Evolutionary conservation across 2,113 vertebrate genomes (phyloP).

Genomic region (Cranoglanis bouderius): DNA sequence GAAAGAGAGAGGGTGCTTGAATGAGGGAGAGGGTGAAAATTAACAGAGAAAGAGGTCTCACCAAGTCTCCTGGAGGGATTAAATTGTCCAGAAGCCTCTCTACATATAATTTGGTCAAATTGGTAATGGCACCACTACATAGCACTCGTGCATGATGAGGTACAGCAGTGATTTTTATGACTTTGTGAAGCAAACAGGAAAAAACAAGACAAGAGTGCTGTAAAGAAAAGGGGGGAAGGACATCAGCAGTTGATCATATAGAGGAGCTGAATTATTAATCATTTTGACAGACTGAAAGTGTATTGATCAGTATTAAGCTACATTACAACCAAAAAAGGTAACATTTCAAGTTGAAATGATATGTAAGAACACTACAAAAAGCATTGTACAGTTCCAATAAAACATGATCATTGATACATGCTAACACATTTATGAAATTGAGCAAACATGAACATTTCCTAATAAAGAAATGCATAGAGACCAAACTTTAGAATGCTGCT

Average conservation of each 20-base stretch:
- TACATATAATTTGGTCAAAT: slow-evolving; percentile 76
- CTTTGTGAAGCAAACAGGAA: slow-evolving; percentile 59
- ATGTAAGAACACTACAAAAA: neutral
- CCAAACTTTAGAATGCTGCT: neutral
- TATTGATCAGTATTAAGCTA: neutral
- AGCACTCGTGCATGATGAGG: slow-evolving; percentile 59
- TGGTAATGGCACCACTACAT: slow-evolving; percentile 73
- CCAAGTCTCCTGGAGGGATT: slow-evolving; percentile 80
- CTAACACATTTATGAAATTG: neutral
- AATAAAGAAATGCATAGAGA: neutral
- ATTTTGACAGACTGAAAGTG: neutral
- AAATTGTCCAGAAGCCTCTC: slow-evolving; percentile 84
- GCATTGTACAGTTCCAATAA: neutral
- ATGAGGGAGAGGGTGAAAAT: slow-evolving; percentile 68
- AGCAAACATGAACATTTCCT: neutral
- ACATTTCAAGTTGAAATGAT: neutral
- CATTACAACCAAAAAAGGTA: slow-evolving; percentile 1
- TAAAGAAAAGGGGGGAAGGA: neutral
- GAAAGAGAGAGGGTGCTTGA: slow-evolving; percentile 67
- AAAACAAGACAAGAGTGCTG: slow-evolving; percentile 26
- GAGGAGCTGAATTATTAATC: neutral
- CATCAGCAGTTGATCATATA: neutral
- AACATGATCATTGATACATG: neutral
- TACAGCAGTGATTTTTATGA: slow-evolving; percentile 62
- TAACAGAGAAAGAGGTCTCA: slow-evolving; percentile 60